Evolutionary conservation across 2,113 vertebrate genomes (phyloP).

Genomic region (Myrmecobius fasciatus): DNA sequence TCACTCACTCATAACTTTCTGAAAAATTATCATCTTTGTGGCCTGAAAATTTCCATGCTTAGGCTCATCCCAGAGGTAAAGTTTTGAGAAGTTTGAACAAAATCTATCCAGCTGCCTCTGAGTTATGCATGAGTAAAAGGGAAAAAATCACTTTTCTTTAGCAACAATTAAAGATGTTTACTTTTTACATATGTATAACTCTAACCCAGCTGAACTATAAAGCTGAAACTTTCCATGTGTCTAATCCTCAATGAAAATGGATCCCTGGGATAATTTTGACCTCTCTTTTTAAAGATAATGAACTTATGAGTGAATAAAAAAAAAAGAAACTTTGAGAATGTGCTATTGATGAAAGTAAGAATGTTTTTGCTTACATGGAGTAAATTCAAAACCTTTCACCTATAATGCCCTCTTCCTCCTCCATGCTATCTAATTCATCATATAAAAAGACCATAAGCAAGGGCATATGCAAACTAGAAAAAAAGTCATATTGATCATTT

Average conservation of each 20-base stretch:
- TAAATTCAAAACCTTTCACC: neutral
- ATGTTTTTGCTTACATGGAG: neutral
- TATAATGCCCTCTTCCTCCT: neutral
- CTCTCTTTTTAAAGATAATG: neutral
- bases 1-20: slow-evolving; percentile 46
- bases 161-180: slow-evolving; percentile 52
- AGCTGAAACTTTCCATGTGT: slow-evolving; percentile 39
- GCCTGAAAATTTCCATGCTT: slow-evolving; percentile 35
- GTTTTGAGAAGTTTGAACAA: slow-evolving; percentile 50
- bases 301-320: neutral
- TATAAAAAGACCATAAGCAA: neutral
- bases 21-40: slow-evolving; percentile 43
- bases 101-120: slow-evolving; percentile 26
- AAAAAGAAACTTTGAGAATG: neutral
- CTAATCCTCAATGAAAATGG: slow-evolving; percentile 28
- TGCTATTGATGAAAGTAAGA: neutral
- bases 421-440: neutral
- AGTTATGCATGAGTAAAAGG: slow-evolving; percentile 53
- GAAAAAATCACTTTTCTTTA: slow-evolving; percentile 47
- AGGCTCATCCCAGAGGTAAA: slow-evolving; percentile 54
- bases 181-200: slow-evolving; percentile 32
- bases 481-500: neutral
- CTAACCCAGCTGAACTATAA: slow-evolving; percentile 32
- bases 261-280: slow-evolving; percentile 16
- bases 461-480: neutral